Conservation (phyloP, 1,140 invertebrate genomes). For the Drosophila parvula region DNA sequence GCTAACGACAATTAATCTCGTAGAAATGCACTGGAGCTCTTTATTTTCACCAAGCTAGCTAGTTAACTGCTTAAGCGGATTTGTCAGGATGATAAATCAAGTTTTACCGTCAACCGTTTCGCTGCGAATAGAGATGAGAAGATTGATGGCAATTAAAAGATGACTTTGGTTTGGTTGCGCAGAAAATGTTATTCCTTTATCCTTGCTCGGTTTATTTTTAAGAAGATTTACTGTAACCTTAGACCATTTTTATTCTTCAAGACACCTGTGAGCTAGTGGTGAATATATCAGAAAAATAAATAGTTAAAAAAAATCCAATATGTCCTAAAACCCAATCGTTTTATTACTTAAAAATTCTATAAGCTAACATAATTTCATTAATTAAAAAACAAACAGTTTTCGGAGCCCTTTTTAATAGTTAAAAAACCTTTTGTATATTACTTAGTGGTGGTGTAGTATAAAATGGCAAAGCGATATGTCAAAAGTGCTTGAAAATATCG, state of each 20-base stretch:
- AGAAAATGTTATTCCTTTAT: not conserved
- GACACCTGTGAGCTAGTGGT: too few species aligned
- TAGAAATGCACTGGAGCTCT: constrained; percentile 2
- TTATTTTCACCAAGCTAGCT: constrained; percentile 23
- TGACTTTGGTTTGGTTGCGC: not conserved
- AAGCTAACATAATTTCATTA: not conserved
- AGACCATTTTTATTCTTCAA: not conserved
- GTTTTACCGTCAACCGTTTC: not conserved
- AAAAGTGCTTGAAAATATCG: too few species aligned
- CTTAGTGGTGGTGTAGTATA: too few species aligned
- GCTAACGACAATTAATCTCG: constrained; percentile 15
- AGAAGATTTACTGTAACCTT: not conserved
- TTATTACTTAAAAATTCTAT: not conserved
- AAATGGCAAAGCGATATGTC: too few species aligned
- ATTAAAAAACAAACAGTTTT: too few species aligned
- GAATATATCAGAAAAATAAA: not conserved
- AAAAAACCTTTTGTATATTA: too few species aligned
- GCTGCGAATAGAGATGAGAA: not conserved
- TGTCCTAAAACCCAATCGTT: not conserved
- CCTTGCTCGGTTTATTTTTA: not conserved
- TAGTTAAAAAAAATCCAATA: not conserved
- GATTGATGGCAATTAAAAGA: not conserved
- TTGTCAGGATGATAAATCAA: constrained; percentile 18
- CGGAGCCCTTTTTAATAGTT: too few species aligned
- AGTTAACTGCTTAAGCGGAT: constrained; percentile 21